Conservation (phyloP, 2,888 invertebrate species). For the Noctua fimbriata region DNA sequence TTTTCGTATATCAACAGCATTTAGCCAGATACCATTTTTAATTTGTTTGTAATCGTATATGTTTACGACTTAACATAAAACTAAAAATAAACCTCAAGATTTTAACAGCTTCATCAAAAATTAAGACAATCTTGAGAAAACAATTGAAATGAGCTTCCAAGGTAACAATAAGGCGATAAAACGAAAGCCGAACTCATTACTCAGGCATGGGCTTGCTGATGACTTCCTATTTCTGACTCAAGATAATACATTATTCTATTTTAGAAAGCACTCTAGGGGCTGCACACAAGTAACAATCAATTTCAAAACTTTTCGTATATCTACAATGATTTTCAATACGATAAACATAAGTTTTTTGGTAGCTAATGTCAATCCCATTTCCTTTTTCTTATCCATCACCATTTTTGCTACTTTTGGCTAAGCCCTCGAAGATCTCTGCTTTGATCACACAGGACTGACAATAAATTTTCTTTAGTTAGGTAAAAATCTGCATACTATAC, state of each 20-base stretch:
- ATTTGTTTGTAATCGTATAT: neutral
- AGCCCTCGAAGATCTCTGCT: slow-evolving; percentile 17
- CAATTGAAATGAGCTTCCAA: slow-evolving; percentile 16
- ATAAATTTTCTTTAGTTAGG: slow-evolving; percentile 12
- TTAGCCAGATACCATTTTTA: neutral
- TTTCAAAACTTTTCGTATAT: neutral
- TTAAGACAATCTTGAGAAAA: neutral
- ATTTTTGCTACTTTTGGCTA: neutral
- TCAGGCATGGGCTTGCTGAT: neutral
- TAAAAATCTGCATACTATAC: slow-evolving; percentile 7
- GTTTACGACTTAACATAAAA: slow-evolving; percentile 25
- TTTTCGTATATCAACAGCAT: slow-evolving; percentile 31
- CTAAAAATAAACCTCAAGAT: slow-evolving; percentile 1
- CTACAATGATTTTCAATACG: neutral
- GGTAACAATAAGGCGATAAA: slow-evolving; percentile 19
- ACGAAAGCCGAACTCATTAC: slow-evolving; percentile 22
- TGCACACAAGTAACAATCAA: neutral
- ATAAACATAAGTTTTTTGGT: neutral
- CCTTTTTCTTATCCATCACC: neutral
- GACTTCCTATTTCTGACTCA: slow-evolving; percentile 40
- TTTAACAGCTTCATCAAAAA: slow-evolving; percentile 11
- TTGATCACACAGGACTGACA: slow-evolving; percentile 18
- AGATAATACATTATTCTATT: slow-evolving; percentile 49
- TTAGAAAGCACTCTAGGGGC: slow-evolving; percentile 27
- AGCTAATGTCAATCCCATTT: neutral